phyloP scores from a whole-genome alignment of 2,113 vertebrate species.

The Collichthys lucidus region DNA sequence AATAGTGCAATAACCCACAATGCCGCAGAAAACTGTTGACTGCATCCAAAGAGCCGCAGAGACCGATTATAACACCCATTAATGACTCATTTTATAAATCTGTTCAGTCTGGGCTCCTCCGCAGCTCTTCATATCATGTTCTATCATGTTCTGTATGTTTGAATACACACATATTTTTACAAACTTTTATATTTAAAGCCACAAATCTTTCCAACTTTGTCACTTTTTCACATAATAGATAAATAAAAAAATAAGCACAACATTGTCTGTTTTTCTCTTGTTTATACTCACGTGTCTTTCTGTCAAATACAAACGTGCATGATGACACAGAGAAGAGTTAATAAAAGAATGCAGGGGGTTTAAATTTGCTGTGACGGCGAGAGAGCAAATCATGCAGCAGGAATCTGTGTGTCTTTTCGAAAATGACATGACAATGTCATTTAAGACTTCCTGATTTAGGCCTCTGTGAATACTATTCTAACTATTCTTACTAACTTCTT shows the following conservation, averaged over 20 bases:
- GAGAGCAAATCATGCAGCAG: not conserved
- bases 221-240: constrained; percentile 76
- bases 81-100: constrained; percentile 25
- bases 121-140: constrained; percentile 33
- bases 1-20: constrained; percentile 77
- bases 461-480: not conserved
- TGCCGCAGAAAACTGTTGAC: constrained; percentile 35
- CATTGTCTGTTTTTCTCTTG: constrained; percentile 16
- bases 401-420: not conserved
- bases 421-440: constrained; percentile 7
- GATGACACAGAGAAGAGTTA: not conserved
- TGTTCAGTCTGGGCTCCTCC: constrained; percentile 6
- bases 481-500: too few species aligned
- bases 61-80: constrained; percentile 24
- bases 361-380: not conserved
- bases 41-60: constrained; percentile 69
- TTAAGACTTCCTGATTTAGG: not conserved
- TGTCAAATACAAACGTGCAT: not conserved
- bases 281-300: not conserved
- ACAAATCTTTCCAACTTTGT: constrained; percentile 71
- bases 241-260: constrained; percentile 65
- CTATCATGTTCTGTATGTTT: constrained; percentile 58
- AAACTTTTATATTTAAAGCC: constrained; percentile 79
- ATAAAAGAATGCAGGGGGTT: not conserved
- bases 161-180: constrained; percentile 73